Conservation (phyloP, 2,888 invertebrate species). For the Noctua janthe region DNA sequence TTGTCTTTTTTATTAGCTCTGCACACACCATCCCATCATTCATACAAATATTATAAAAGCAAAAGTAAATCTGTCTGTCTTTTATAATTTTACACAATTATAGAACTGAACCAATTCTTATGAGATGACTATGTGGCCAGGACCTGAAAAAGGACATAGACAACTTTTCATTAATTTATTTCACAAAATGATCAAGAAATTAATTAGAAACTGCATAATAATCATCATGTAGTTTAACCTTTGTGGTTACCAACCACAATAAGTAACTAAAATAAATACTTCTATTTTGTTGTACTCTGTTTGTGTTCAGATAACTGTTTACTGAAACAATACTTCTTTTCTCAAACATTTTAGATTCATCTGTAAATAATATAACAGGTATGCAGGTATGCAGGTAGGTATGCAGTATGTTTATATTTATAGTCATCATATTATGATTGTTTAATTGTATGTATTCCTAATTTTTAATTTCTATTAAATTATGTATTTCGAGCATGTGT, state of each 20-base stretch:
- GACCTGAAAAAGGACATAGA: neutral
- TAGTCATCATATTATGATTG: too few relatives aligned
- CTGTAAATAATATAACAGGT: too few relatives aligned
- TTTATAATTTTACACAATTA: neutral
- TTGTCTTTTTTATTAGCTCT: slow-evolving; percentile 1
- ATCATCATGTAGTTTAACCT: too few relatives aligned
- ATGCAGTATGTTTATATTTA: too few relatives aligned
- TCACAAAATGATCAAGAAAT: neutral
- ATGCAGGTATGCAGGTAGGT: too few relatives aligned
- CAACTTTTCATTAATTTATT: neutral
- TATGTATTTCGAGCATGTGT: too few relatives aligned
- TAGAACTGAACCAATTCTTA: neutral
- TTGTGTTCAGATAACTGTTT: neutral
- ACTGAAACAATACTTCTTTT: neutral
- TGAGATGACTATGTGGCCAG: neutral
- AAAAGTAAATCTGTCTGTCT: neutral
- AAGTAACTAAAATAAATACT: neutral
- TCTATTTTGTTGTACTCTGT: neutral
- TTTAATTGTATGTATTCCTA: too few relatives aligned
- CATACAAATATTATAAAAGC: neutral
- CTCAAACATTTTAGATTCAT: slow-evolving; percentile 3
- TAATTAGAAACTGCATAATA: neutral
- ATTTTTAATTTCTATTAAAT: too few relatives aligned
- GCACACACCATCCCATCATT: neutral
- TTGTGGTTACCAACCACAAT: neutral